Conservation (phyloP, 1,140 invertebrate genomes). For the Aphelenchoides besseyi region DNA sequence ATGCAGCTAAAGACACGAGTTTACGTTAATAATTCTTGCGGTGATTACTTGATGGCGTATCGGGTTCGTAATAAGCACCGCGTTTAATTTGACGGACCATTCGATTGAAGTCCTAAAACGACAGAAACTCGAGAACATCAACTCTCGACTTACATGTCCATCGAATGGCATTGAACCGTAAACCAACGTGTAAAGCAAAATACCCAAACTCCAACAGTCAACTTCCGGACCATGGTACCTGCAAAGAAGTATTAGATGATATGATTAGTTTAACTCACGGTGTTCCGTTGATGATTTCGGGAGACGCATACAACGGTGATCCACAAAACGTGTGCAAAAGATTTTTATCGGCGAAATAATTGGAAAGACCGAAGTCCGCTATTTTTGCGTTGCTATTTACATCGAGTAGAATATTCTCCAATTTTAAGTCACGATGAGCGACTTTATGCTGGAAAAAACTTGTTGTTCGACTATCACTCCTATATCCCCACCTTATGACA, state of each 20-base stretch:
- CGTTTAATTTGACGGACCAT: conserved; percentile 87
- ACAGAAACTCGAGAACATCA: conserved; percentile 66
- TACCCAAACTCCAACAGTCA: conserved; percentile 90
- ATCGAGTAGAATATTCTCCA: conserved; percentile 96
- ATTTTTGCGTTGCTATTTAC: conserved; percentile 93
- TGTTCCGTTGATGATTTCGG: conserved; percentile 95
- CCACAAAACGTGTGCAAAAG: conserved; percentile 87
- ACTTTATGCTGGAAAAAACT: conserved; percentile 69
- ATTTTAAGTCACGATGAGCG: conserved; percentile 88
- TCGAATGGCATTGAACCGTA: conserved; percentile 99
- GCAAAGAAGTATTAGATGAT: not conserved
- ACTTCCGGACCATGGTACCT: conserved; percentile 66
- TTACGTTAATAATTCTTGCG: conserved; percentile 16
- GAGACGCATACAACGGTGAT: conserved; percentile 93
- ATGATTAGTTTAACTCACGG: conserved; percentile 74
- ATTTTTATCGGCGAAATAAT: conserved; percentile 84
- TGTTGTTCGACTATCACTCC: not conserved
- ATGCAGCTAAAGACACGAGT: conserved; percentile 72
- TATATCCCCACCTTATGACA: conserved; percentile 86
- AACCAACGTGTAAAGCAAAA: conserved; percentile 91
- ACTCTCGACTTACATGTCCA: conserved; percentile 70
- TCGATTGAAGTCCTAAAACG: conserved; percentile 21
- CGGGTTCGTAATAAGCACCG: conserved; percentile 93
- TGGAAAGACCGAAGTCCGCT: conserved; percentile 96
- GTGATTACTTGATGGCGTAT: conserved; percentile 80